A percentile compares a stretch with the other conserved stretches of the same genome.
phyloP scores from a whole-genome alignment of 2,888 invertebrate species.

The Chrysodeixis includens region DNA sequence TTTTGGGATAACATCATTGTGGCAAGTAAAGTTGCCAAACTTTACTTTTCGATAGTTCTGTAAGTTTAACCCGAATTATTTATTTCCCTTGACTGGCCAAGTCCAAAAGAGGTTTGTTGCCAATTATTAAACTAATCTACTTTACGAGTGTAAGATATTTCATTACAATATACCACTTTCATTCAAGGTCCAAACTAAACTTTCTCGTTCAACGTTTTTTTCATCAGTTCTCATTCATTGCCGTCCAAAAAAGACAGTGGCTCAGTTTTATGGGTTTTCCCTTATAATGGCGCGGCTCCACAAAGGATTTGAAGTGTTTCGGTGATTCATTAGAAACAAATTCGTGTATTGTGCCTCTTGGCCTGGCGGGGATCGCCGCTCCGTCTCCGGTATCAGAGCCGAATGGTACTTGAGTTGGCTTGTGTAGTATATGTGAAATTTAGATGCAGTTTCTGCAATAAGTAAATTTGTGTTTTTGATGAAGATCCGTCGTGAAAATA shows the following conservation, averaged over 20 bases:
- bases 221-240: constrained; percentile 26
- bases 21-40: too few relatives aligned
- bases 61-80: too few relatives aligned
- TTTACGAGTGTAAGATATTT: too few relatives aligned
- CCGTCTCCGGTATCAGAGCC: constrained; percentile 54
- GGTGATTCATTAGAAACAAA: constrained; percentile 77
- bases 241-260: constrained; percentile 19
- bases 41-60: too few relatives aligned
- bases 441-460: constrained; percentile 5
- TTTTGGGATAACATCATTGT: too few relatives aligned
- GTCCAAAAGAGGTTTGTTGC: too few relatives aligned
- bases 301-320: constrained; percentile 65
- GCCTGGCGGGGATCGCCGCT: constrained; percentile 54
- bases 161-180: neutral
- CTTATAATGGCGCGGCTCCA: constrained; percentile 29
- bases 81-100: too few relatives aligned
- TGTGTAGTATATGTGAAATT: constrained; percentile 43
- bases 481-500: too few relatives aligned
- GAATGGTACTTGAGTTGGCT: constrained; percentile 36
- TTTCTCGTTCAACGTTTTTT: neutral
- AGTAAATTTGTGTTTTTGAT: too few relatives aligned
- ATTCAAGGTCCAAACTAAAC: neutral
- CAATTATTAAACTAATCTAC: too few relatives aligned
- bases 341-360: constrained; percentile 69
- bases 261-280: constrained; percentile 33